Evolutionary conservation across 2,888 invertebrate species (phyloP).

Genomic region (Thecocarcelia acutangulata): DNA sequence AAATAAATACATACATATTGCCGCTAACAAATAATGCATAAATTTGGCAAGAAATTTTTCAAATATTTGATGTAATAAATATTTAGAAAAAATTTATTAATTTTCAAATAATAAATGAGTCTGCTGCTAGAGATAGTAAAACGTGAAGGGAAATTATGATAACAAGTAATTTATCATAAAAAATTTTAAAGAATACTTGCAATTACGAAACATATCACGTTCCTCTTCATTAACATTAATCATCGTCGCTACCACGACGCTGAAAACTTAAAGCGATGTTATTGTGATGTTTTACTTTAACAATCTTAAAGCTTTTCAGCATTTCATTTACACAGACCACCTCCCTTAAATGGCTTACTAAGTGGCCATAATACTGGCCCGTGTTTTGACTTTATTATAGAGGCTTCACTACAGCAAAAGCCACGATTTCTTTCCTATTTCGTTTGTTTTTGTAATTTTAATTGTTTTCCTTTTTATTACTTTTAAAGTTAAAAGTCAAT

Average conservation of each 20-base stretch:
- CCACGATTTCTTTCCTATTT: constrained; percentile 21
- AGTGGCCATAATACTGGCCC: constrained; percentile 27
- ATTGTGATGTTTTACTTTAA: neutral
- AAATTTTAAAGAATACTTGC: neutral
- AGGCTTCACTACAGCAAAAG: no score
- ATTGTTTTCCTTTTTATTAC: neutral
- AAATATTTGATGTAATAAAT: neutral
- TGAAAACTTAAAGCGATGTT: neutral
- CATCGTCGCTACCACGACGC: neutral
- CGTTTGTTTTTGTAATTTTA: neutral
- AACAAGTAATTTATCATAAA: constrained; percentile 32
- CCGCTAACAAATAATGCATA: neutral
- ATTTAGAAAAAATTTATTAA: constrained; percentile 13
- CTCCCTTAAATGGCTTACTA: constrained; percentile 15
- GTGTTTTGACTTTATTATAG: no score
- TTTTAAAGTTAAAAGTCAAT: neutral
- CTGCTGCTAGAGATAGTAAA: neutral
- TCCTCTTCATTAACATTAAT: constrained; percentile 22
- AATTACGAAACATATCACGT: constrained; percentile 26
- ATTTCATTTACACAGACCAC: constrained; percentile 28
- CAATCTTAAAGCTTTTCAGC: no score
- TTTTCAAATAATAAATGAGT: constrained; percentile 5
- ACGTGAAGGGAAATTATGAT: neutral
- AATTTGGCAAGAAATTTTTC: neutral
- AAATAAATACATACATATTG: constrained; percentile 28